Conservation (phyloP, 2,797 vertebrate genomes). For the Diplodus puntazzo region DNA sequence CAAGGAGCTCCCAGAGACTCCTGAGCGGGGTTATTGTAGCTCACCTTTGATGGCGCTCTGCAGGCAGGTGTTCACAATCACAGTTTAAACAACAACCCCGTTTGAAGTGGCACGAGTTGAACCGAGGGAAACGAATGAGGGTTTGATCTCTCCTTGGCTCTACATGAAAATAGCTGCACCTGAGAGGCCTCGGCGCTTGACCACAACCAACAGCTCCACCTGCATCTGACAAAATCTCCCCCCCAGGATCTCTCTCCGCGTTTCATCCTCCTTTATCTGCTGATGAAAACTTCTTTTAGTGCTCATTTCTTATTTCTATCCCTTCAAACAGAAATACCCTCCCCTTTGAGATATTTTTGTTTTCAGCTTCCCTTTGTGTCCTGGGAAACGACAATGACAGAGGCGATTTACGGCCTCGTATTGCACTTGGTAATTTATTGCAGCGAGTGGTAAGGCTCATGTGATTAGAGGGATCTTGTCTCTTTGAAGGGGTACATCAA, state of each 20-base stretch:
- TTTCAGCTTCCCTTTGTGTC: not conserved
- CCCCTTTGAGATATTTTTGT: slow-evolving; percentile 3
- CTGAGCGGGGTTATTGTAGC: slow-evolving; percentile 20
- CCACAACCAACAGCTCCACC: slow-evolving; percentile 58
- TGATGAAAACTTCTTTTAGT: slow-evolving; percentile 3
- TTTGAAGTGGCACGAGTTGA: slow-evolving; percentile 72
- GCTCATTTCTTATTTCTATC: not conserved
- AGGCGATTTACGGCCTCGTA: slow-evolving; percentile 28
- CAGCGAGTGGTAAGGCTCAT: slow-evolving; percentile 8
- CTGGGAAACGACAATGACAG: slow-evolving; percentile 33
- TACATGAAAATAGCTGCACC: slow-evolving; percentile 63
- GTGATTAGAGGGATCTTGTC: slow-evolving; percentile 64
- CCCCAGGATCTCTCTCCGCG: not conserved
- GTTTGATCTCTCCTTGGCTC: slow-evolving; percentile 68
- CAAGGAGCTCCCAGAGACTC: slow-evolving; percentile 55
- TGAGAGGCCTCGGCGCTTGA: slow-evolving; percentile 44
- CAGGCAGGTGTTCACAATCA: slow-evolving; percentile 75
- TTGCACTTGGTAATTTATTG: slow-evolving; percentile 32
- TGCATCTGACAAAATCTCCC: slow-evolving; percentile 44
- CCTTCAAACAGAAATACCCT: not conserved
- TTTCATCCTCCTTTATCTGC: slow-evolving; percentile 14
- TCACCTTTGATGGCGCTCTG: slow-evolving; percentile 67
- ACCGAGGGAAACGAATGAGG: slow-evolving; percentile 28
- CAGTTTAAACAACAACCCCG: slow-evolving; percentile 48
- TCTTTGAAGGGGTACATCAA: slow-evolving; percentile 72